Conservation (phyloP, 2,797 vertebrate species). For the Cyclura pinguis region DNA sequence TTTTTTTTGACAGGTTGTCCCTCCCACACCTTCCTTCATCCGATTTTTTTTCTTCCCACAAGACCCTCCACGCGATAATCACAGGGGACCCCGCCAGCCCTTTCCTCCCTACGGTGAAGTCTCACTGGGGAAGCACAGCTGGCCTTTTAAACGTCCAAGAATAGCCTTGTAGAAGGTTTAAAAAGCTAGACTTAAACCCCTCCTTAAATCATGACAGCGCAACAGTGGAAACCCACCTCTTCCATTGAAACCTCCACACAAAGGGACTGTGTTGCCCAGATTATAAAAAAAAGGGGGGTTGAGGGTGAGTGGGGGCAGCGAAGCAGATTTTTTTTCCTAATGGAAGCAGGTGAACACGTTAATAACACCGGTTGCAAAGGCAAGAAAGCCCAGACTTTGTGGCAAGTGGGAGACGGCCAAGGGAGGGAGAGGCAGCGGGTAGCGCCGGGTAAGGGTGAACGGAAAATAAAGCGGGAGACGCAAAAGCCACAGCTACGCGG, state of each 20-base stretch:
- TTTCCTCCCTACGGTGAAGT: neutral
- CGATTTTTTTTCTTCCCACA: neutral
- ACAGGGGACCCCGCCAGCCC: too few species aligned
- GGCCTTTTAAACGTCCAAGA: too few species aligned
- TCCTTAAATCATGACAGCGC: conserved; percentile 10
- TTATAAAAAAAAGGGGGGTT: neutral
- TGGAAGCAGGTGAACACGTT: conserved; percentile 17
- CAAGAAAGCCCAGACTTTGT: neutral
- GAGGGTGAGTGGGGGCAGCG: too few species aligned
- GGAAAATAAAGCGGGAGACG: neutral
- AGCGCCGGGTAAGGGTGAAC: neutral
- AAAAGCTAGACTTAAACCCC: neutral
- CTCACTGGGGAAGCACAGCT: neutral
- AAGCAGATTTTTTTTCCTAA: neutral
- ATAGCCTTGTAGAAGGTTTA: neutral
- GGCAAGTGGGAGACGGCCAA: neutral
- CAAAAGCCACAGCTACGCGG: neutral
- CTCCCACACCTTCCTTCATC: neutral
- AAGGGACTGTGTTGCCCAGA: conserved; percentile 7
- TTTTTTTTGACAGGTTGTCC: neutral
- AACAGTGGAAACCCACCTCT: conserved; percentile 13
- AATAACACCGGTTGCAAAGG: conserved; percentile 1
- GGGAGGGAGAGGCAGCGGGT: neutral
- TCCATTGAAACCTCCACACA: neutral
- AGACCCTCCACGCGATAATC: neutral